These are phyloP conservation scores for Zaprionus inermis DNA, from an alignment of 1,140 invertebrate genomes.

Conservation along the genomic window DNA sequence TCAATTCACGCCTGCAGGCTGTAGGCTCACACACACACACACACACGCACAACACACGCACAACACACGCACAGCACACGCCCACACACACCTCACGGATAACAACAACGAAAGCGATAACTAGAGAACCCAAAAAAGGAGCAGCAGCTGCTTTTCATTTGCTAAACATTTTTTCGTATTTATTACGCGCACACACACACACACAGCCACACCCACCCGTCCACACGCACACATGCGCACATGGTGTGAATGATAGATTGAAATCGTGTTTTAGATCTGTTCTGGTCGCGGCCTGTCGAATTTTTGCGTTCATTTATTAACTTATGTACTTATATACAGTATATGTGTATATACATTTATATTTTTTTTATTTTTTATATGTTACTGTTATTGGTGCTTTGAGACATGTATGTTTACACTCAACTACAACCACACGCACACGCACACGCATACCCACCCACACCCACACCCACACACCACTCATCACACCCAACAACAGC, in stretches of 20 bases:
- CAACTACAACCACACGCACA: slow-evolving; percentile 13
- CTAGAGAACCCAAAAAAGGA: slow-evolving; percentile 27
- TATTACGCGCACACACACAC: slow-evolving; percentile 30
- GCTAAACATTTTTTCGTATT: slow-evolving; percentile 41
- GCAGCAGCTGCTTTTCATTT: slow-evolving; percentile 36
- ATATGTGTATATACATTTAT: slow-evolving; percentile 31
- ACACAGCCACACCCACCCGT: slow-evolving; percentile 8
- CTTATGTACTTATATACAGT: slow-evolving; percentile 38
- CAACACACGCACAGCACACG: slow-evolving; percentile 19
- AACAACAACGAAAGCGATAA: slow-evolving; percentile 13
- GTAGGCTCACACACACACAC: not conserved
- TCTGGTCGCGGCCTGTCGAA: slow-evolving; percentile 51
- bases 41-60: not conserved
- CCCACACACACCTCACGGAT: not conserved
- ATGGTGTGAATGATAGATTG: slow-evolving; percentile 56
- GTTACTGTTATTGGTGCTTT: slow-evolving; percentile 73
- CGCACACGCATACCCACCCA: slow-evolving; percentile 16
- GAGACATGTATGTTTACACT: slow-evolving; percentile 40
- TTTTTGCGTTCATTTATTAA: slow-evolving; percentile 51
- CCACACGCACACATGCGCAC: slow-evolving; percentile 7
- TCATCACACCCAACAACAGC: slow-evolving; percentile 8
- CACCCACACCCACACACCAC: slow-evolving; percentile 2
- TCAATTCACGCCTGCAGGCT: slow-evolving; percentile 23
- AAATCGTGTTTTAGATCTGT: slow-evolving; percentile 35
- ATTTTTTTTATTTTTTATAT: slow-evolving; percentile 37